Percentiles rank a stretch among this genome's conserved stretches.
phyloP scores from a whole-genome alignment of 2,797 vertebrate genomes.

The Rhinella marina region DNA sequence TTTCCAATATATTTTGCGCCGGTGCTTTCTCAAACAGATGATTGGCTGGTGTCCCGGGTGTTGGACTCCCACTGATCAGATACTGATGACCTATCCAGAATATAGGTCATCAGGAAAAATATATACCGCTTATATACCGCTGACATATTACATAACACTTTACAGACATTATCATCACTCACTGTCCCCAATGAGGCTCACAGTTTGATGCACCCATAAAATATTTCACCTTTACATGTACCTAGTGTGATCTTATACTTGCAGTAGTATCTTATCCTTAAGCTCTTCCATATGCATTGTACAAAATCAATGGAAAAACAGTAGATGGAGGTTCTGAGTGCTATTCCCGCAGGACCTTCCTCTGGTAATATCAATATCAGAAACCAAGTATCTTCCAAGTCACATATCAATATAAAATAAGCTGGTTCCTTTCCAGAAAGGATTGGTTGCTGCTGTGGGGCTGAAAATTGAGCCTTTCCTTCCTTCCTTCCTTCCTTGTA shows the following conservation, averaged over 20 bases:
- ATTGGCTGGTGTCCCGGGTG: too few relatives aligned
- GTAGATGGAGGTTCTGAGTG: slow-evolving; percentile 40
- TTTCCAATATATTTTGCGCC: too few relatives aligned
- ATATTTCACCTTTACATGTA: not conserved
- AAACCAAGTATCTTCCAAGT: slow-evolving; percentile 55
- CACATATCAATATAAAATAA: slow-evolving; percentile 52
- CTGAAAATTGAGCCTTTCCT: slow-evolving; percentile 56
- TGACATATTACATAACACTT: too few relatives aligned
- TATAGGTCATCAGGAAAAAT: not conserved
- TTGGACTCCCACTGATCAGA: too few relatives aligned
- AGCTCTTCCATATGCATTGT: slow-evolving; percentile 22
- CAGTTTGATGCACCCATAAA: not conserved
- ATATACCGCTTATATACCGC: not conserved
- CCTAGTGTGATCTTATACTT: slow-evolving; percentile 21
- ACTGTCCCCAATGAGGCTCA: too few relatives aligned
- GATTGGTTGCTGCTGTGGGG: slow-evolving; percentile 48
- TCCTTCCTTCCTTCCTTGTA: slow-evolving; percentile 48
- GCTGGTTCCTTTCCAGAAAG: slow-evolving; percentile 38
- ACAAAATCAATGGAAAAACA: slow-evolving; percentile 34
- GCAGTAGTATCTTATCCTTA: not conserved
- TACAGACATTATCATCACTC: too few relatives aligned
- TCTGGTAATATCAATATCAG: slow-evolving; percentile 56
- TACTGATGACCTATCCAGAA: too few relatives aligned
- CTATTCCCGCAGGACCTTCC: slow-evolving; percentile 31
- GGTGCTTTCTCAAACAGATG: too few relatives aligned